Evolutionary conservation across 2,113 vertebrate species (phyloP).

Genomic region (Triplophysa dalaica): DNA sequence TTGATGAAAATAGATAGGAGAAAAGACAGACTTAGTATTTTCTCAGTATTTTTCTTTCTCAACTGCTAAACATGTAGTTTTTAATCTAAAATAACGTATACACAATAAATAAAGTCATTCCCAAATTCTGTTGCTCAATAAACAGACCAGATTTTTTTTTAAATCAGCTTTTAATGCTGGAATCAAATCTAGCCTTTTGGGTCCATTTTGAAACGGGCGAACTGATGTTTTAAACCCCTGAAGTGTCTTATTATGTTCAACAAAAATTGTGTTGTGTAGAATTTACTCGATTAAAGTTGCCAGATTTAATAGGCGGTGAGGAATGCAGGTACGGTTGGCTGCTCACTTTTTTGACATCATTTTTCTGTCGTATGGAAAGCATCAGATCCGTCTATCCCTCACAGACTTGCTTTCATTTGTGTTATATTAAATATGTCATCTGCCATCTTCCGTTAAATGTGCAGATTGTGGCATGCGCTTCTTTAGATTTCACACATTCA

Average conservation of each 20-base stretch:
- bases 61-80: not conserved
- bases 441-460: no score
- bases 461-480: no score
- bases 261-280: no score
- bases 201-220: not conserved
- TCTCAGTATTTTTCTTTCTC: not conserved
- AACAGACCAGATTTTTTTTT: conserved; percentile 43
- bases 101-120: conserved; percentile 47
- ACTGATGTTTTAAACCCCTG: not conserved
- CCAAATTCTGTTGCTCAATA: conserved; percentile 46
- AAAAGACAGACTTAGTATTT: no score
- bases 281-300: no score
- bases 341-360: no score
- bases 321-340: not conserved
- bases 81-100: no score
- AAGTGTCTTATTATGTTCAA: not conserved
- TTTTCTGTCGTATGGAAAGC: no score
- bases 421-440: no score
- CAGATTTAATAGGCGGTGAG: no score
- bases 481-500: not conserved
- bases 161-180: conserved; percentile 51
- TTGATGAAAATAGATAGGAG: not conserved
- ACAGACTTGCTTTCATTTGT: no score
- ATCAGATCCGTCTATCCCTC: no score
- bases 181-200: not conserved